phyloP scores from a whole-genome alignment of 2,888 invertebrate species.

The Agrypnus murinus region DNA sequence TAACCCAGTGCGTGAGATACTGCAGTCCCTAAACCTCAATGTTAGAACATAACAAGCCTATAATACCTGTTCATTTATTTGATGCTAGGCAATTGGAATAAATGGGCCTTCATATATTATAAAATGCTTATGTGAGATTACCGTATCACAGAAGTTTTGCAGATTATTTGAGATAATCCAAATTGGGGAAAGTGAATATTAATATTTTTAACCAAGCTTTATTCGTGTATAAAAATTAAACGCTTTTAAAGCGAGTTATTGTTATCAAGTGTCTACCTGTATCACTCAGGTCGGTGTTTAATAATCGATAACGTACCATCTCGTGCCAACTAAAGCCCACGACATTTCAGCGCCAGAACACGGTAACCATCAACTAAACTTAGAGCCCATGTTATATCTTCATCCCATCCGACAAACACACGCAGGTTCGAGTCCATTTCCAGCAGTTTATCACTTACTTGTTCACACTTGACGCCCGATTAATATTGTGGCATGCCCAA shows the following conservation, averaged over 20 bases:
- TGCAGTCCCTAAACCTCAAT: slow-evolving; percentile 59
- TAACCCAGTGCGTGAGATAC: slow-evolving; percentile 61
- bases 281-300: slow-evolving; percentile 26
- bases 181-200: no score
- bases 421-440: slow-evolving; percentile 70
- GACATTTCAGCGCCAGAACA: slow-evolving; percentile 50
- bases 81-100: slow-evolving; percentile 61
- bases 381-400: slow-evolving; percentile 66
- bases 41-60: slow-evolving; percentile 57
- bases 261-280: slow-evolving; percentile 7
- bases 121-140: slow-evolving; percentile 29
- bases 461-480: slow-evolving; percentile 71
- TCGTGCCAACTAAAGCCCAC: slow-evolving; percentile 45
- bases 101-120: slow-evolving; percentile 54
- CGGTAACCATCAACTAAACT: slow-evolving; percentile 55
- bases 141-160: slow-evolving; percentile 5
- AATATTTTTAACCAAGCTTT: background rate
- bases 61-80: slow-evolving; percentile 61
- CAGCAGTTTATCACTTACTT: slow-evolving; percentile 72
- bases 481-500: slow-evolving; percentile 71
- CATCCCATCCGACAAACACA: slow-evolving; percentile 68
- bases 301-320: slow-evolving; percentile 47
- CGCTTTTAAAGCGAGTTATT: background rate
- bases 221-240: background rate
- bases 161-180: slow-evolving; percentile 12